Evolutionary conservation across 2,113 vertebrate genomes (phyloP).

Genomic region (Colistium nudipinnis): DNA sequence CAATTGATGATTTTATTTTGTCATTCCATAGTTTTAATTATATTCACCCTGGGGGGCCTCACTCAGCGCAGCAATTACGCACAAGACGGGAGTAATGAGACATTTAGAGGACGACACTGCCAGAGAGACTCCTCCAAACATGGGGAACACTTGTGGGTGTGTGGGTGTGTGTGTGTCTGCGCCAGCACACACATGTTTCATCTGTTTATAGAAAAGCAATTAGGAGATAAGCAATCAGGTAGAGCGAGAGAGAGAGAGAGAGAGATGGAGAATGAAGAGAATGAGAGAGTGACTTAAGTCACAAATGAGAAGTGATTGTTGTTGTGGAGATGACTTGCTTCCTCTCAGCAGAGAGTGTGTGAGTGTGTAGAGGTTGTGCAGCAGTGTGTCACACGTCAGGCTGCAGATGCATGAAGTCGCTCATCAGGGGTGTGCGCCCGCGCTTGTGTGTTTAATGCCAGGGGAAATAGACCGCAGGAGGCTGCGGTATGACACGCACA

Average conservation of each 20-base stretch:
- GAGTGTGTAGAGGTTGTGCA: constrained; percentile 9
- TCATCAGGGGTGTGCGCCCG: constrained; percentile 3
- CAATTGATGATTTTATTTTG: constrained; percentile 52
- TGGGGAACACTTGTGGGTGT: background rate
- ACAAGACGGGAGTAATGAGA: constrained; percentile 47
- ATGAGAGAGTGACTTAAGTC: constrained; percentile 12
- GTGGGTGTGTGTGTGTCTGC: background rate
- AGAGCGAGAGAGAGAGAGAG: constrained; percentile 27
- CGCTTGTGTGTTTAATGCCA: background rate
- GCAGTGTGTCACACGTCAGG: constrained; percentile 22
- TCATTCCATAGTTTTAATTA: constrained; percentile 60
- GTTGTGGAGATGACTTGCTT: constrained; percentile 42
- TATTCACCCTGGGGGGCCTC: constrained; percentile 35
- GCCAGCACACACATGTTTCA: constrained; percentile 22
- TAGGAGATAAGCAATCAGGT: constrained; percentile 70
- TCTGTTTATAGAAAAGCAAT: constrained; percentile 67
- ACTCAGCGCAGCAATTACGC: constrained; percentile 39
- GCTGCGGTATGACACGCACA: background rate
- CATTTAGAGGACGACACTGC: constrained; percentile 58
- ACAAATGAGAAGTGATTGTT: constrained; percentile 42
- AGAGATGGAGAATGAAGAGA: constrained; percentile 4
- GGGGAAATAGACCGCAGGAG: too few relatives aligned
- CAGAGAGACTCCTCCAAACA: constrained; percentile 24
- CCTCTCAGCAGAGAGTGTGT: constrained; percentile 31
- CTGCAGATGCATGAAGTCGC: constrained; percentile 36